These are phyloP conservation scores for Chauna torquata DNA, from an alignment of 2,113 vertebrate genomes.

Conservation along the genomic window DNA sequence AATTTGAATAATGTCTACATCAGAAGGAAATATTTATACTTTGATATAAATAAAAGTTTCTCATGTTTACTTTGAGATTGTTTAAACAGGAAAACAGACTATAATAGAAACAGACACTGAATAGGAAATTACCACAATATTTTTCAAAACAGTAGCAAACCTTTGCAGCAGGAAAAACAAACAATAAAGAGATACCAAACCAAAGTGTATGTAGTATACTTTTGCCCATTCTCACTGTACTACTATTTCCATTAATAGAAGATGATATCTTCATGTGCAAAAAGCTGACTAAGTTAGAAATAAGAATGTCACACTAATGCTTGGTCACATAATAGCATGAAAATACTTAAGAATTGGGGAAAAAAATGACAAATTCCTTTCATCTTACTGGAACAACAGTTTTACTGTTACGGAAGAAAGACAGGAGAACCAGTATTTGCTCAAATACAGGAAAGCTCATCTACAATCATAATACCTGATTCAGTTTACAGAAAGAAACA, in stretches of 20 bases:
- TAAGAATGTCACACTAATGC: background rate
- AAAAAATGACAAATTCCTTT: background rate
- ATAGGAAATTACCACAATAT: background rate
- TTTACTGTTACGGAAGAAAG: background rate
- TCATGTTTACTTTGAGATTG: background rate
- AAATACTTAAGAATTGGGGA: background rate
- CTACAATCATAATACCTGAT: background rate
- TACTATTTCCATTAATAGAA: background rate
- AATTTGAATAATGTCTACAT: background rate
- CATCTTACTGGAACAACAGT: background rate
- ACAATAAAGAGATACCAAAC: background rate
- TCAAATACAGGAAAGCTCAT: background rate
- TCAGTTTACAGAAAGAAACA: background rate
- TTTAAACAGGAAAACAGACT: background rate
- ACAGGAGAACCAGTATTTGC: background rate
- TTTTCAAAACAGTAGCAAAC: background rate
- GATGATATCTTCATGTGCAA: rapidly evolving
- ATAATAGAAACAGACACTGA: background rate
- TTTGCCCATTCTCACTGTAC: background rate
- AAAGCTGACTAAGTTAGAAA: background rate
- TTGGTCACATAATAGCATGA: background rate
- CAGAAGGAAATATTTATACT: background rate
- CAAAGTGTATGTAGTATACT: background rate
- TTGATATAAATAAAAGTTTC: background rate
- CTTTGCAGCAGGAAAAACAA: background rate